Evolutionary conservation across 1,140 invertebrate genomes (phyloP).

Genomic region (Brachystomella parvula): DNA sequence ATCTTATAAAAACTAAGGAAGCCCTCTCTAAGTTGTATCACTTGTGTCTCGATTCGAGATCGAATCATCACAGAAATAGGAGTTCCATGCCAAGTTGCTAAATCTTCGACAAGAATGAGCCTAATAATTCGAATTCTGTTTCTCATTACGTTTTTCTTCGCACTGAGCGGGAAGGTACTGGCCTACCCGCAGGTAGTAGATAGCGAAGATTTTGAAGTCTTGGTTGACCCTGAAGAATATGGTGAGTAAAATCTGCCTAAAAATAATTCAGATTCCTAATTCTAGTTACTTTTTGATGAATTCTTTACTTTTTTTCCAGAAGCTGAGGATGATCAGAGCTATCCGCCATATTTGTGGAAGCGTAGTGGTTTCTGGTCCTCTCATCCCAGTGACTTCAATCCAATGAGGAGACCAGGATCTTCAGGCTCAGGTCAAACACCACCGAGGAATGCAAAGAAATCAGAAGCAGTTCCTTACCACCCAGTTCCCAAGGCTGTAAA

Average conservation of each 20-base stretch:
- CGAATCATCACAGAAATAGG: too few relatives aligned
- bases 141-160: not conserved
- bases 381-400: constrained; percentile 35
- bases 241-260: not conserved
- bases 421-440: constrained; percentile 8
- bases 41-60: too few relatives aligned
- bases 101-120: not conserved
- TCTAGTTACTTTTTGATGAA: not conserved
- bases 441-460: not conserved
- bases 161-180: not conserved
- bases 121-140: not conserved
- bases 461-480: constrained; percentile 22
- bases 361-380: constrained; percentile 29
- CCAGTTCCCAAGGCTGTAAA: constrained; percentile 17
- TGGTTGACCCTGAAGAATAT: not conserved
- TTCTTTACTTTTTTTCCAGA: not conserved
- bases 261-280: not conserved
- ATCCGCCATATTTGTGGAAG: constrained; percentile 14
- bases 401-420: constrained; percentile 30
- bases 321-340: not conserved
- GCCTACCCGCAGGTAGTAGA: not conserved
- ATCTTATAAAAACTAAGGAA: too few relatives aligned
- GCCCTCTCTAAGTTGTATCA: too few relatives aligned
- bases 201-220: not conserved
- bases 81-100: too few relatives aligned